Conservation (phyloP, 1,140 invertebrate species). For the Grapholita molesta region DNA sequence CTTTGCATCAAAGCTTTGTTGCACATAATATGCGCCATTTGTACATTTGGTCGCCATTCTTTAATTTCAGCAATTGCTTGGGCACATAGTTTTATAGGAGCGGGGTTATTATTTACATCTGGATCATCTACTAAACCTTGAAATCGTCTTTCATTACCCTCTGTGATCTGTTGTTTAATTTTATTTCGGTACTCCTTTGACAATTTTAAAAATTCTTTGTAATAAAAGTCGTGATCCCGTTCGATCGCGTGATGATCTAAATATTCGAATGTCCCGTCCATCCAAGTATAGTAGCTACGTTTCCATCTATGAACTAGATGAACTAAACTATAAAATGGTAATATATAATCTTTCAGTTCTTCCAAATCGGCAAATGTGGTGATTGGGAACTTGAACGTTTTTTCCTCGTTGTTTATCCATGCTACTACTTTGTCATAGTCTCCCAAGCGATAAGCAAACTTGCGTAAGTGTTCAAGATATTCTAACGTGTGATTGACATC, state of each 20-base stretch:
- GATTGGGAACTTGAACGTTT: slow-evolving; percentile 88
- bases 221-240: slow-evolving; percentile 83
- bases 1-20: slow-evolving; percentile 91
- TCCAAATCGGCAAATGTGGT: slow-evolving; percentile 86
- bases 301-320: slow-evolving; percentile 84
- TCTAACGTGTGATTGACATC: slow-evolving; percentile 81
- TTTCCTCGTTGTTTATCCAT: slow-evolving; percentile 95
- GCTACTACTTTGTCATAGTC: slow-evolving; percentile 84
- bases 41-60: slow-evolving; percentile 89
- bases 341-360: slow-evolving; percentile 83
- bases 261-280: slow-evolving; percentile 93
- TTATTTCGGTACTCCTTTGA: slow-evolving; percentile 90
- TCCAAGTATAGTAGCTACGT: slow-evolving; percentile 90
- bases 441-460: slow-evolving; percentile 86
- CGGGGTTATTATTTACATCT: slow-evolving; percentile 86
- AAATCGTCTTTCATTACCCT: slow-evolving; percentile 82
- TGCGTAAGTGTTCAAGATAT: slow-evolving; percentile 84
- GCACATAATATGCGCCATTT: slow-evolving; percentile 90
- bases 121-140: slow-evolving; percentile 86
- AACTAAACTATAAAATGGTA: slow-evolving; percentile 84
- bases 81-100: slow-evolving; percentile 86
- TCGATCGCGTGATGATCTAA: slow-evolving; percentile 87
- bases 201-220: slow-evolving; percentile 86
- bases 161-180: slow-evolving; percentile 86
- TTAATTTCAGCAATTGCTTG: slow-evolving; percentile 86